Percentiles rank a stretch among this genome's conserved stretches.
Evolutionary conservation across 2,113 vertebrate genomes (phyloP).

Genomic region (Balaeniceps rex): DNA sequence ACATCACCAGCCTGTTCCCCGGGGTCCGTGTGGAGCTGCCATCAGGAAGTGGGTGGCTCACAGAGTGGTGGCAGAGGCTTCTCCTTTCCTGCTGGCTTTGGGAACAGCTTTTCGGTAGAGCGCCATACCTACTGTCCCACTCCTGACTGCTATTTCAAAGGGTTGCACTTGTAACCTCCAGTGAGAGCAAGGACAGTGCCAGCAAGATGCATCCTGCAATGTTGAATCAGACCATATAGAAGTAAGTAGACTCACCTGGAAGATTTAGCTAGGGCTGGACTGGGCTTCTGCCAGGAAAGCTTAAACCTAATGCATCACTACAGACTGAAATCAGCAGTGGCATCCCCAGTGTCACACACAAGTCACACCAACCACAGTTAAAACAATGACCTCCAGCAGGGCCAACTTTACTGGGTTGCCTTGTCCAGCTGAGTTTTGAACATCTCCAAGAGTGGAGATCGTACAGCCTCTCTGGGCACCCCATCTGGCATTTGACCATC

Average conservation of each 20-base stretch:
- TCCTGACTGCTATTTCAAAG: not conserved
- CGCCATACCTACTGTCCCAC: accelerated
- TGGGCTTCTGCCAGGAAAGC: not conserved
- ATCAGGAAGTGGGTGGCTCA: accelerated
- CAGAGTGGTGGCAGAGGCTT: not conserved
- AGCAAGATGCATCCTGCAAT: not conserved
- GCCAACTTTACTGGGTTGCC: not conserved
- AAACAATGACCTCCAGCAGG: not conserved
- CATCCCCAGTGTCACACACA: not conserved
- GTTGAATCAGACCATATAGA: not conserved
- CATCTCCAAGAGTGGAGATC: not conserved
- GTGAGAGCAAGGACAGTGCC: not conserved
- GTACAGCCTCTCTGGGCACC: not conserved
- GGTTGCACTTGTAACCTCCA: not conserved
- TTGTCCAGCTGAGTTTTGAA: not conserved
- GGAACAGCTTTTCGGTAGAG: not conserved
- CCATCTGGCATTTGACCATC: not conserved
- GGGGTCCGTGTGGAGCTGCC: not conserved
- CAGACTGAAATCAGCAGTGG: not conserved
- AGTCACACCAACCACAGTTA: not conserved
- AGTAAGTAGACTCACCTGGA: not conserved
- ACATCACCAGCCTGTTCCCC: not conserved
- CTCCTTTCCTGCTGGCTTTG: not conserved
- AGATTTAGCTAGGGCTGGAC: not conserved
- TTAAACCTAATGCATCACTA: not conserved